phyloP scores from a whole-genome alignment of 2,113 vertebrate genomes.

The Lipophrys pholis region DNA sequence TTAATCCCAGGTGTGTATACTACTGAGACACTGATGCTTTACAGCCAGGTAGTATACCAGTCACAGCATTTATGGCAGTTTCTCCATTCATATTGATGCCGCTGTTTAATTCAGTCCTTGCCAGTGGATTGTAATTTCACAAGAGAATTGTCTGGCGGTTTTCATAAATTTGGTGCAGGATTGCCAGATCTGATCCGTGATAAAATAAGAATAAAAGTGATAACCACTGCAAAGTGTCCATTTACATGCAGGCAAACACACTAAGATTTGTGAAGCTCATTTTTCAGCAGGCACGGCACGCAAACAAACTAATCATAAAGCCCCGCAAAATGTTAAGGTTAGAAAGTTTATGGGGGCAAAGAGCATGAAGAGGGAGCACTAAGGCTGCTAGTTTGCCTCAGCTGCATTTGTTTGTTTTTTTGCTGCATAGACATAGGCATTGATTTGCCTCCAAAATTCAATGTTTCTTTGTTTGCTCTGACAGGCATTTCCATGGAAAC shows the following conservation, averaged over 20 bases:
- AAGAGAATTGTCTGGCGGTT: background rate
- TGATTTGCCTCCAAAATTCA: slow-evolving; percentile 58
- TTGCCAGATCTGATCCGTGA: slow-evolving; percentile 49
- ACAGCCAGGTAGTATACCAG: background rate
- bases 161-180: slow-evolving; percentile 5
- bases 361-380: slow-evolving; percentile 5
- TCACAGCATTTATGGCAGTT: background rate
- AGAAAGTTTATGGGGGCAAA: slow-evolving; percentile 16
- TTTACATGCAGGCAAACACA: slow-evolving; percentile 24
- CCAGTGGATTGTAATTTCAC: too few relatives aligned
- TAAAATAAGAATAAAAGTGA: slow-evolving; percentile 31
- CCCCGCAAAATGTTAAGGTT: slow-evolving; percentile 12
- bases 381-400: background rate
- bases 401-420: slow-evolving; percentile 9
- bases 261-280: background rate
- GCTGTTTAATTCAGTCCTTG: too few relatives aligned
- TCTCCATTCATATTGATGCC: too few relatives aligned
- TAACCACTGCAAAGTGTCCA: slow-evolving; percentile 18
- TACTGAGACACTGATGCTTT: background rate
- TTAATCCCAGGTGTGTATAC: background rate
- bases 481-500: slow-evolving; percentile 71
- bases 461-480: slow-evolving; percentile 62
- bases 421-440: slow-evolving; percentile 36
- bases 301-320: background rate
- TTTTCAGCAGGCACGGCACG: slow-evolving; percentile 8